These are phyloP conservation scores for Telmatochromis brichardi DNA, from an alignment of 2,113 vertebrate genomes.

Conservation along the genomic window DNA sequence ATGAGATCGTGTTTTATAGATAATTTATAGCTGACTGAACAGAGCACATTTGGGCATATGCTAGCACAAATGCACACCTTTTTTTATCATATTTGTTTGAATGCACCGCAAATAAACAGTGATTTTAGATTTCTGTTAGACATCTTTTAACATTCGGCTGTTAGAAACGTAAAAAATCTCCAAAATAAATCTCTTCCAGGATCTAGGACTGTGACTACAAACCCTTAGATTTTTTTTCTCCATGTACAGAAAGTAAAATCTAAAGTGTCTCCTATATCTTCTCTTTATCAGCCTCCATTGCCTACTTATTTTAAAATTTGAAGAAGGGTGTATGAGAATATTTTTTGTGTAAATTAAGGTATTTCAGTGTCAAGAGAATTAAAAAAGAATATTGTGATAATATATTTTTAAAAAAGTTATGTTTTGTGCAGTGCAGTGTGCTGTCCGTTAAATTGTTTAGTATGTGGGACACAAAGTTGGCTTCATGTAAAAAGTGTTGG, in stretches of 20 bases:
- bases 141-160: not conserved
- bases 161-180: not conserved
- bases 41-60: not conserved
- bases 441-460: not conserved
- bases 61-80: not conserved
- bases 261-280: not conserved
- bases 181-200: not conserved
- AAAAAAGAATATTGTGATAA: not conserved
- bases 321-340: not conserved
- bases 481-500: not conserved
- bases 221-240: not conserved
- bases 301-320: not conserved
- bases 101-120: not conserved
- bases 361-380: not conserved
- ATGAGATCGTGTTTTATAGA: slow-evolving; percentile 14
- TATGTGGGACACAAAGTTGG: not conserved
- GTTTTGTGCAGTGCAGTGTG: not conserved
- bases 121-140: not conserved
- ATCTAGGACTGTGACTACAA: not conserved
- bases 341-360: not conserved
- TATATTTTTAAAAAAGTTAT: not conserved
- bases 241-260: not conserved
- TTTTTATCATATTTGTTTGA: not conserved
- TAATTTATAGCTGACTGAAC: not conserved
- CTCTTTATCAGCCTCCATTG: not conserved